These are phyloP conservation scores for Acestrorhynchus altus DNA, from an alignment of 2,797 vertebrate species.

Conservation along the genomic window DNA sequence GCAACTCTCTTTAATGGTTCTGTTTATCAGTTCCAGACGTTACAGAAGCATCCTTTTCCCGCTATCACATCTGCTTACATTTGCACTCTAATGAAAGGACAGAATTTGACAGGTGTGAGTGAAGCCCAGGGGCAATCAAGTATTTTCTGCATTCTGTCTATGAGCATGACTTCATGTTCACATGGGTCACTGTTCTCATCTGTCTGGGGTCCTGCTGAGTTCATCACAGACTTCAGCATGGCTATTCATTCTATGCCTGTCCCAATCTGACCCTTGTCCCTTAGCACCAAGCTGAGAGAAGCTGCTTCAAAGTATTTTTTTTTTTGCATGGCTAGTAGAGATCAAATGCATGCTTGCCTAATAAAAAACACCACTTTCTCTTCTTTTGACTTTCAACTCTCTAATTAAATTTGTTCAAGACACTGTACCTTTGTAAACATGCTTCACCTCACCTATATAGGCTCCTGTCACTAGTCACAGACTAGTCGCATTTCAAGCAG, in stretches of 20 bases:
- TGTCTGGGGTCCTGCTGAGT: conserved; percentile 4
- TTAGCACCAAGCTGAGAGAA: conserved; percentile 11
- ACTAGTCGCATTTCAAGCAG: too few relatives aligned
- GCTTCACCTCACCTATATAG: background rate
- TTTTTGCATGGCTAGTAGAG: background rate
- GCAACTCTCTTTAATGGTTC: conserved; percentile 6
- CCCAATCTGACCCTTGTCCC: conserved; percentile 23
- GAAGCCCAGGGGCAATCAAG: conserved; percentile 10
- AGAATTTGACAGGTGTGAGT: conserved; percentile 44
- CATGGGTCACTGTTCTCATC: conserved; percentile 16
- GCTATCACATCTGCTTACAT: background rate
- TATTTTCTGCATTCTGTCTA: conserved; percentile 14
- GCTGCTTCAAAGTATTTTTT: background rate
- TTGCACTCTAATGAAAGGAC: conserved; percentile 35
- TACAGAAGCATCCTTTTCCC: conserved; percentile 4
- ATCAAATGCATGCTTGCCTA: background rate
- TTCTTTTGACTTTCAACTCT: background rate
- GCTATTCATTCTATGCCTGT: conserved; percentile 36
- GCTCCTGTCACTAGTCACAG: too few relatives aligned
- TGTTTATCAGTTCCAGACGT: conserved; percentile 10
- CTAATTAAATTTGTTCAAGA: too few relatives aligned
- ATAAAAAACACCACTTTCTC: too few relatives aligned
- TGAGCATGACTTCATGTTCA: conserved; percentile 30
- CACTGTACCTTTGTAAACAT: too few relatives aligned
- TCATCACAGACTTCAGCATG: conserved; percentile 17